Base-by-base conservation (phyloP, 2,888 invertebrate genomes). In the Acleris sparsana region DNA sequence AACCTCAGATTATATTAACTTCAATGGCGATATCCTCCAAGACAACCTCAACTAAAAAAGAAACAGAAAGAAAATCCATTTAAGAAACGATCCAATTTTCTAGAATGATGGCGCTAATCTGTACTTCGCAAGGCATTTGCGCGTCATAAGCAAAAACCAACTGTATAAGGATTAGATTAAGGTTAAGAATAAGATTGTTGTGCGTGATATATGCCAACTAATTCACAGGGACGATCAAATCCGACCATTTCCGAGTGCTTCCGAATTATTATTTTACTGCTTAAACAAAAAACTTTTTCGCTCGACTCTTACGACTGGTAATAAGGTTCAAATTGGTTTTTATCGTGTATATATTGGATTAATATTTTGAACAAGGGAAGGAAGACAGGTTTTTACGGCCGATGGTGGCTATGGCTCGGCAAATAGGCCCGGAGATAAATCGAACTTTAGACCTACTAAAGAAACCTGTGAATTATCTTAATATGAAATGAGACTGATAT, bases 41-140 rank as follows among this genome's bases (percentile, higher is more conserved):
- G 7, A 7, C 25, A 5, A 25, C 25, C 25, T 25, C 25, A 25
- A 25, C 25, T 25, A 25, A 25, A 25, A 6, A 57, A 57, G 57
- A 52, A 57, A 58, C 22, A 53, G 57, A 63, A 63, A 63, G 63
- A 58, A 63, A 63, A 63, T 48, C 63, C 58, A 58, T 63, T 63
- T 53, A 63, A 58, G 52, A 52, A 63, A 43, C 44, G 44, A 63
- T 58, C 58, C 58, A 58, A 63, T 63, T 58, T 63, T 63, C 63
- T 9, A 33, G 7, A 63, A 58, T 33, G 46, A 22, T 46, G 29
- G 25, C 18, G 43, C 63, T 63, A 63, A 58, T 63, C 63, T 63
- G 44, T 58, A 58, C 58, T 39, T 51, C 46, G n/a, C 57, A 56
- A 29, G 33, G 33, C 29, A 17, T 29, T 53, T 33, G 4, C 53